Conservation (phyloP, 1,140 invertebrate genomes). For the Heliconius hermathena region DNA sequence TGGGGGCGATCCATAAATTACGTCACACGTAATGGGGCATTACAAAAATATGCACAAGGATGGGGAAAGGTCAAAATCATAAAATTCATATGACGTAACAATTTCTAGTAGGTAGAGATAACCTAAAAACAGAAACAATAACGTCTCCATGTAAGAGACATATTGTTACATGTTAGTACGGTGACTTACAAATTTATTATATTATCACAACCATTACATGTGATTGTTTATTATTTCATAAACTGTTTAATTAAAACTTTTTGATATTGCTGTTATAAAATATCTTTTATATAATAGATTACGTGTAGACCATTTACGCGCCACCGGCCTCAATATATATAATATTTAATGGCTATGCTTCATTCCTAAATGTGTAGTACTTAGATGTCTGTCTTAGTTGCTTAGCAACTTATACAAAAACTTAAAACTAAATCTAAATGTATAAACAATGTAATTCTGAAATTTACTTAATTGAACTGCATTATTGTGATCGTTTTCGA, state of each 20-base stretch:
- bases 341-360: constrained; percentile 56
- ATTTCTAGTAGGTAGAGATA: too few species aligned
- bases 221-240: background rate
- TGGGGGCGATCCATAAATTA: too few species aligned
- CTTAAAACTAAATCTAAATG: background rate
- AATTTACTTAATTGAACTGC: constrained; percentile 57
- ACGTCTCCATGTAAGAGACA: too few species aligned
- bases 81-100: too few species aligned
- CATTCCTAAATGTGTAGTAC: constrained; percentile 59
- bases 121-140: too few species aligned
- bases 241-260: background rate
- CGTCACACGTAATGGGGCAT: too few species aligned
- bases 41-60: too few species aligned
- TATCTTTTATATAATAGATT: background rate
- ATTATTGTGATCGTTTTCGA: constrained; percentile 64
- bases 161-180: too few species aligned
- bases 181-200: too few species aligned
- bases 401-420: constrained; percentile 15
- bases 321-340: constrained; percentile 27
- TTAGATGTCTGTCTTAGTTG: constrained; percentile 41
- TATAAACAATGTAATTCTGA: background rate
- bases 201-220: background rate
- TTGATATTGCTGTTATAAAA: background rate
- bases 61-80: too few species aligned
- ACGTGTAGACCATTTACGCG: background rate